phyloP scores from a whole-genome alignment of 2,797 vertebrate species.

The Amblyraja radiata region DNA sequence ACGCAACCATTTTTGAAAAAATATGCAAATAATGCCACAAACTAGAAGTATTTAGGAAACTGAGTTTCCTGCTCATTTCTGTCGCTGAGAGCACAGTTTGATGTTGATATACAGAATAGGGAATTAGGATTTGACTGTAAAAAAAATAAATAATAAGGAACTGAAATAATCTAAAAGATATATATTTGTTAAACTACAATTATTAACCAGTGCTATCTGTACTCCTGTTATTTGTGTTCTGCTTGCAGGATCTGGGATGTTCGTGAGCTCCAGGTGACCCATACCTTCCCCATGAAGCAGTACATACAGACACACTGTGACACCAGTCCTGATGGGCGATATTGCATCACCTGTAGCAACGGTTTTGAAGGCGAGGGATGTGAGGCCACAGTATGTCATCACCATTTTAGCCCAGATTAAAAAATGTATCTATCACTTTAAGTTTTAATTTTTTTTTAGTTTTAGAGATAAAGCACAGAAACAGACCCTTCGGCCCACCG shows the following conservation, averaged over 20 bases:
- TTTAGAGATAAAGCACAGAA: neutral
- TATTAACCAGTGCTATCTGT: neutral
- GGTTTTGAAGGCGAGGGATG: slow-evolving; percentile 81
- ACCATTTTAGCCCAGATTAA: neutral
- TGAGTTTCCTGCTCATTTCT: neutral
- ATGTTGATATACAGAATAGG: neutral
- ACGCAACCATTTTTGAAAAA: neutral
- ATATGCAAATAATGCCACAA: neutral
- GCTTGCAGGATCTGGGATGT: slow-evolving; percentile 82
- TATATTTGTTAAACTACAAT: neutral
- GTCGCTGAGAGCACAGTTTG: neutral
- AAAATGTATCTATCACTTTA: neutral
- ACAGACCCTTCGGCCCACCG: neutral
- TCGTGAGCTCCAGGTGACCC: slow-evolving; percentile 75
- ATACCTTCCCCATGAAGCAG: slow-evolving; percentile 77
- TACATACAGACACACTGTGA: slow-evolving; percentile 92
- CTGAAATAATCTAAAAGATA: neutral
- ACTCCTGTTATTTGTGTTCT: slow-evolving; percentile 3
- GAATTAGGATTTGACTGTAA: neutral
- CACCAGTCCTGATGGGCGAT: slow-evolving; percentile 69
- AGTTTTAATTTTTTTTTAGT: no score
- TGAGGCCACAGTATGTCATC: slow-evolving; percentile 73
- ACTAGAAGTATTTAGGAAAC: neutral
- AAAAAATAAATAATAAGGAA: neutral
- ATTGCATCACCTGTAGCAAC: slow-evolving; percentile 80